Base-by-base conservation (phyloP, 2,888 invertebrate species). In the Bugulina stolonifera region DNA sequence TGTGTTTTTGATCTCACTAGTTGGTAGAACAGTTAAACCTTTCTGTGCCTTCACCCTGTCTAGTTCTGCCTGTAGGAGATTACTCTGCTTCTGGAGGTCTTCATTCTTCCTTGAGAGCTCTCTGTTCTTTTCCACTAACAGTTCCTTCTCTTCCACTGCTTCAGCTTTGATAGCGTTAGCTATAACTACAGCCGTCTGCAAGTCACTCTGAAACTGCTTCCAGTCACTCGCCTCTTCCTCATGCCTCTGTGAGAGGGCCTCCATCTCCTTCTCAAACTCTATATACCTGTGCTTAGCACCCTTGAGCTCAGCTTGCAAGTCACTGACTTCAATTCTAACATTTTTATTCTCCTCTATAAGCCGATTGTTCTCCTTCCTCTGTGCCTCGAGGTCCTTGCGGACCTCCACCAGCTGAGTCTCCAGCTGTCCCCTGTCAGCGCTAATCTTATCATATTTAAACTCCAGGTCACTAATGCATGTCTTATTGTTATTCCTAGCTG, bases 141-240 rank as follows among this genome's bases (percentile, higher is more conserved):
- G 52, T 27, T 93, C 92, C 73, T 91, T 85, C 81, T 94, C 93
- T 75, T 91, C 89, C 81, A 85, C 82, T 0, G 94, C 93, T 84
- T 95, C 95, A n/a, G 92, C 93, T 86, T 94, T 93, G 86, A 96
- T 94, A 85, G 96, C 94, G 85, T 96, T 94, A 54, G 96, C 96
- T 22, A 96, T 94, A 34, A 94, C 89, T 0, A 96, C 96, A 0
- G 95, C 93, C 87, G 92, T 93, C 69, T 94, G 86, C 0, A 96
- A 88, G 84, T 96, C 96, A 76, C 91, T 90, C 86, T 95, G 94
- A 87, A 95, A 95, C 84, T 93, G 93, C 80, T 92, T 90, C 95
- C 95, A 96, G 84, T 96, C 95, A 34, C 91, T 89, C 77, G 89
- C 89, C 88, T 91, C 84, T 0, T 79, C 76, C 32, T 77, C 76